Evolutionary conservation across 2,797 vertebrate genomes (phyloP).

Genomic region (Leptatherina wallacei): DNA sequence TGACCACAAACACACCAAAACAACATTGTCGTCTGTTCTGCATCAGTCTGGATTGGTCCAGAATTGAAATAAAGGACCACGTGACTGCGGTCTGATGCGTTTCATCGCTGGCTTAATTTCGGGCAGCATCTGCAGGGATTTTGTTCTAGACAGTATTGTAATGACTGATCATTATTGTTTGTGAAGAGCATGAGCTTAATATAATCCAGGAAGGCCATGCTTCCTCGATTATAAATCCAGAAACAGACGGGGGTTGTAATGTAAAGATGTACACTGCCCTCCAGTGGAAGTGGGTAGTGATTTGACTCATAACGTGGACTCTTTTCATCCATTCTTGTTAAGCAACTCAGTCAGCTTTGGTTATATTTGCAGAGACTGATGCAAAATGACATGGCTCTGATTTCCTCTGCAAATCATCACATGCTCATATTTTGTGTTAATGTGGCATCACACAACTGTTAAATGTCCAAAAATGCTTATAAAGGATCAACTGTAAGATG

Average conservation of each 20-base stretch:
- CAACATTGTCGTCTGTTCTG: background rate
- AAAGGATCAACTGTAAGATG: too few species aligned
- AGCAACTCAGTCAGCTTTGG: too few species aligned
- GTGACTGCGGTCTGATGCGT: constrained; percentile 16
- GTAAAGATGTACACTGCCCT: constrained; percentile 66
- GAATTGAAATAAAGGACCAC: background rate
- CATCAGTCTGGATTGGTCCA: constrained; percentile 20
- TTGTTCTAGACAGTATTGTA: constrained; percentile 19
- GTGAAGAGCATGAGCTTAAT: constrained; percentile 22
- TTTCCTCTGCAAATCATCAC: background rate
- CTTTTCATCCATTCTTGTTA: too few species aligned
- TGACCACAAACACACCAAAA: constrained; percentile 7
- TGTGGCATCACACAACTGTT: background rate
- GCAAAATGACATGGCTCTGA: background rate
- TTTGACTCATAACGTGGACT: too few species aligned
- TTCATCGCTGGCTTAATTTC: constrained; percentile 19
- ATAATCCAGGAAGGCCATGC: constrained; percentile 25
- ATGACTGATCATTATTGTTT: constrained; percentile 3
- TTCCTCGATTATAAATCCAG: background rate
- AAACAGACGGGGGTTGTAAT: background rate
- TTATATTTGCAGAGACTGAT: too few species aligned
- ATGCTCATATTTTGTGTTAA: background rate
- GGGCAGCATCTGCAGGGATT: constrained; percentile 11
- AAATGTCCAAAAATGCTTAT: background rate
- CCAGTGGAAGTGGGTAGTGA: constrained; percentile 51